These are phyloP conservation scores for Scrobipalpa costella DNA, from an alignment of 2,888 invertebrate genomes.

Conservation along the genomic window DNA sequence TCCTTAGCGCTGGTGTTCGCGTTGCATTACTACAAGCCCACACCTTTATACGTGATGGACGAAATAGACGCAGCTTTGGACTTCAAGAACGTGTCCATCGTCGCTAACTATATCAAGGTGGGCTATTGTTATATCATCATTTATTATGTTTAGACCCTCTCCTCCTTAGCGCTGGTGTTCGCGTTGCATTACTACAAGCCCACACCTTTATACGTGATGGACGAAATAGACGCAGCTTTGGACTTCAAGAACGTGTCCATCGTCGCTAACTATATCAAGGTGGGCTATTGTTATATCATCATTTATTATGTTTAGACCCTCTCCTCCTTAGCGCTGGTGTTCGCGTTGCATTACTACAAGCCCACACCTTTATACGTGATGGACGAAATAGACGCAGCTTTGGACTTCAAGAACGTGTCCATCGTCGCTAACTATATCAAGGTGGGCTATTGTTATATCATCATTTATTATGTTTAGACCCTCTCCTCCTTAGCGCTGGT, in stretches of 20 bases:
- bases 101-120: slow-evolving; percentile 98
- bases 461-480: too few relatives aligned
- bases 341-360: slow-evolving; percentile 98
- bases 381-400: slow-evolving; percentile 99
- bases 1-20: slow-evolving; percentile 98
- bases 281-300: slow-evolving; percentile 50
- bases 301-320: too few relatives aligned
- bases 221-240: slow-evolving; percentile 98
- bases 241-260: slow-evolving; percentile 99
- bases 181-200: slow-evolving; percentile 99
- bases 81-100: slow-evolving; percentile 99
- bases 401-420: slow-evolving; percentile 99
- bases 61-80: slow-evolving; percentile 99
- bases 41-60: slow-evolving; percentile 99
- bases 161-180: slow-evolving; percentile 97
- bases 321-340: slow-evolving; percentile 96
- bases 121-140: too few relatives aligned
- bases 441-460: slow-evolving; percentile 68
- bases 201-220: slow-evolving; percentile 99
- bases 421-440: slow-evolving; percentile 99
- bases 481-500: slow-evolving; percentile 91
- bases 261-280: slow-evolving; percentile 98
- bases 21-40: slow-evolving; percentile 98
- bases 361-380: slow-evolving; percentile 99
- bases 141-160: too few relatives aligned